Base-by-base conservation (phyloP, 2,797 vertebrate species). In the Silurus aristotelis region DNA sequence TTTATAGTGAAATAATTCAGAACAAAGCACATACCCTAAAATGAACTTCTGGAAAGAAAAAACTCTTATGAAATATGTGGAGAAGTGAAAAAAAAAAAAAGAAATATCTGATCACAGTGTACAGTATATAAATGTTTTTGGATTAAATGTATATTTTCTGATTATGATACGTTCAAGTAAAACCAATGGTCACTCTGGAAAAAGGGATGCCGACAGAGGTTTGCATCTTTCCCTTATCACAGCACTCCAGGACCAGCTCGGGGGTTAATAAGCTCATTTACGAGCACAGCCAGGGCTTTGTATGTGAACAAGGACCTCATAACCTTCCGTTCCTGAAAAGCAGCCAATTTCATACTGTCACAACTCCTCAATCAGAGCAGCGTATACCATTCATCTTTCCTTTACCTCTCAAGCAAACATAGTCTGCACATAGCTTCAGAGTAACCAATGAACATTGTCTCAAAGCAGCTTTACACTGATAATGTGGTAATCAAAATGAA, bases 231-330 rank as follows among this genome's bases (percentile, higher is more conserved):
- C 43, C 43, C 20, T 22, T 22, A 71, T 71, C 13, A 71, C 6
- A 71, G 19, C 19, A 71, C 43, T 71, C 70, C 19, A 71, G 70
- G 38, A 72, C 9, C 70, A n/a, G n/a, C n/a, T 43, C 8, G 1
- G 7, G 56, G 80, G 64, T 82, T 71, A 70, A 82, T 82, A 56
- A 56, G 52, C 48, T 31, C 48, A 71, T 58, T 60, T 38, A 22
- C 52, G 13, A n/a, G 27, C 25, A 82, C 52, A 82, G 27, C 20
- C 66, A 58, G 8, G 2, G 67, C 27, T 58, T 7, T 56, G 27
- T 55, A 58, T 46, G 13, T 14, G 31, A 63, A 79, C 58, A 63
- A 22, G 56, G 64, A 71, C 66, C 66, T 71, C 27, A 70, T 58
- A 63, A 82, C 52, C 12, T 58, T 56, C 8, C 48, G 10, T 38